phyloP scores from a whole-genome alignment of 2,888 invertebrate species.

The Chymomyza fuscimana region DNA sequence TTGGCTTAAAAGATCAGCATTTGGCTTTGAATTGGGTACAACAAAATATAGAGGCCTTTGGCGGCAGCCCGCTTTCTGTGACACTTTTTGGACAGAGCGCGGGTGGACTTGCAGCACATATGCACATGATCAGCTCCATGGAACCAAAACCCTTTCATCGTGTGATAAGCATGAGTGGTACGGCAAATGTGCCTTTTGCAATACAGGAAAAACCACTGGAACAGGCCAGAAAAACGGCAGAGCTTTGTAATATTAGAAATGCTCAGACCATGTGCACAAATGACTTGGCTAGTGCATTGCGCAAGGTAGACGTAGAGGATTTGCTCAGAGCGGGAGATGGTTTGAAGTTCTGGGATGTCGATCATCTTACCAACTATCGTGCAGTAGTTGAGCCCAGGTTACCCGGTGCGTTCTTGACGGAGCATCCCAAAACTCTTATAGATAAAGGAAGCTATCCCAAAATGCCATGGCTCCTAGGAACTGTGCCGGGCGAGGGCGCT shows the following conservation, averaged over 20 bases:
- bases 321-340: slow-evolving; percentile 79
- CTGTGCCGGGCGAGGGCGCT: slow-evolving; percentile 81
- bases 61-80: slow-evolving; percentile 79
- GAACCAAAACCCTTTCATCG: slow-evolving; percentile 77
- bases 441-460: slow-evolving; percentile 77
- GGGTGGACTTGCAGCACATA: slow-evolving; percentile 80
- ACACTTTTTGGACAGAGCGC: slow-evolving; percentile 81
- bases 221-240: slow-evolving; percentile 78
- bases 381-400: slow-evolving; percentile 78
- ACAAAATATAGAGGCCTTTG: slow-evolving; percentile 79
- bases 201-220: slow-evolving; percentile 61
- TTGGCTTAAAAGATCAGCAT: slow-evolving; percentile 81
- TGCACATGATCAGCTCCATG: slow-evolving; percentile 80
- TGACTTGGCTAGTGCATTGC: slow-evolving; percentile 78
- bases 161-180: slow-evolving; percentile 81
- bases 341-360: slow-evolving; percentile 81
- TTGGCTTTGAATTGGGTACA: slow-evolving; percentile 80
- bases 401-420: slow-evolving; percentile 80
- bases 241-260: slow-evolving; percentile 78
- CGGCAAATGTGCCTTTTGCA: slow-evolving; percentile 79
- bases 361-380: slow-evolving; percentile 80
- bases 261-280: slow-evolving; percentile 64
- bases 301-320: slow-evolving; percentile 76
- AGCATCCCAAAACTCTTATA: slow-evolving; percentile 79
- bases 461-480: slow-evolving; percentile 81